Percentiles rank a stretch among this genome's conserved stretches.
Conservation (phyloP, 2,888 invertebrate genomes). For the Branchellion lobata region DNA sequence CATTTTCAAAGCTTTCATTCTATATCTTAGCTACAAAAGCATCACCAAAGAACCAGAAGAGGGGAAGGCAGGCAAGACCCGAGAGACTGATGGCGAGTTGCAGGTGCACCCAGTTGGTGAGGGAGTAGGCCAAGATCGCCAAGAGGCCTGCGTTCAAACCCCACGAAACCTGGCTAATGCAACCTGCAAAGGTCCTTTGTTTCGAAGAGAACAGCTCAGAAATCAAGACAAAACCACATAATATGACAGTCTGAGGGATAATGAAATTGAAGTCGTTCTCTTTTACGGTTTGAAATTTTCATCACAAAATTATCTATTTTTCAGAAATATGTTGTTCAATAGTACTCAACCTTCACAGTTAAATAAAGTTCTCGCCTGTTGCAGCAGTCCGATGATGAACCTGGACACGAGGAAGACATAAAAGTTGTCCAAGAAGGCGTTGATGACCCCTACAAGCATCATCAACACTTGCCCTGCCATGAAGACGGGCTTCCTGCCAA, state of each 20-base stretch:
- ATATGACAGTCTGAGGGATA: slow-evolving; percentile 47
- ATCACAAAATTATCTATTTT: not conserved
- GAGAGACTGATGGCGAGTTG: slow-evolving; percentile 48
- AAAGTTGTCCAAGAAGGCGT: slow-evolving; percentile 51
- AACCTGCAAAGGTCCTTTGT: slow-evolving; percentile 51
- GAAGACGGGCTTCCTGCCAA: slow-evolving; percentile 53
- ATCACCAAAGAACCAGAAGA: slow-evolving; percentile 47
- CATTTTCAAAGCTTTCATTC: no score
- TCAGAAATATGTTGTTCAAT: not conserved
- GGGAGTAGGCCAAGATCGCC: slow-evolving; percentile 50
- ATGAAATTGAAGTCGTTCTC: no score
- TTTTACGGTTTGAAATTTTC: not conserved
- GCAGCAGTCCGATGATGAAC: slow-evolving; percentile 52
- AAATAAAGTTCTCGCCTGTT: slow-evolving; percentile 51
- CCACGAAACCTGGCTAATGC: slow-evolving; percentile 50
- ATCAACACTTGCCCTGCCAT: slow-evolving; percentile 51
- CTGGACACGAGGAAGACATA: slow-evolving; percentile 51
- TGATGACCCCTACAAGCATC: slow-evolving; percentile 50
- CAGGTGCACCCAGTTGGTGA: slow-evolving; percentile 50
- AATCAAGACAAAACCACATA: slow-evolving; percentile 51
- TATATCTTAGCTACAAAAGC: no score
- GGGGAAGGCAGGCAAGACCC: slow-evolving; percentile 46
- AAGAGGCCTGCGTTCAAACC: slow-evolving; percentile 47
- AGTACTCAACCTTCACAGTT: no score
- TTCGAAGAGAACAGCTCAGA: slow-evolving; percentile 52